Percentiles rank a stretch among this genome's conserved stretches.
These are phyloP conservation scores for Cygnus buccinator DNA, from an alignment of 2,113 vertebrate species.

Conservation along the genomic window DNA sequence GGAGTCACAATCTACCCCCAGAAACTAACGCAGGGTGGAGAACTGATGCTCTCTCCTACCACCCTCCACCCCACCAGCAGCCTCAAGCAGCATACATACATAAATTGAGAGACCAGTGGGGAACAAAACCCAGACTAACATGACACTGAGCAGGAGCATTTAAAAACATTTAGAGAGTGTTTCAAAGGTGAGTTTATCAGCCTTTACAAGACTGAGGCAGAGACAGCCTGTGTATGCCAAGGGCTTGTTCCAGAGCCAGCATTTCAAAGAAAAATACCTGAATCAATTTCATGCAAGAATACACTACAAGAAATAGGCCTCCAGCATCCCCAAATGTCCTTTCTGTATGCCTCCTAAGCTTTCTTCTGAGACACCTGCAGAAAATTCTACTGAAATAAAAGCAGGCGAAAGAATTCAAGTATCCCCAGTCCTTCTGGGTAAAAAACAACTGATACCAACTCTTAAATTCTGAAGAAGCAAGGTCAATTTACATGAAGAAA, in stretches of 20 bases:
- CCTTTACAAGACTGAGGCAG: background rate
- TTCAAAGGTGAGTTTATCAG: background rate
- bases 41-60: background rate
- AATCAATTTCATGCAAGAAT: background rate
- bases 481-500: background rate
- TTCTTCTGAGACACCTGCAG: background rate
- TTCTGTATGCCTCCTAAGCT: background rate
- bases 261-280: background rate
- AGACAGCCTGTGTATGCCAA: background rate
- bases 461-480: background rate
- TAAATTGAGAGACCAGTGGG: background rate
- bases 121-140: background rate
- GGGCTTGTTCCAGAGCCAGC: background rate
- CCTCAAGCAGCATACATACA: background rate
- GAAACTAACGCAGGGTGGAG: background rate
- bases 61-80: fast-evolving
- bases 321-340: background rate
- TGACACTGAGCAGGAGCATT: background rate
- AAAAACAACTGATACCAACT: background rate
- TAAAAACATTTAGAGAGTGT: background rate
- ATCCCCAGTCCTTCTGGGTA: background rate
- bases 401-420: background rate
- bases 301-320: background rate
- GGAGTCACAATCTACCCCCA: background rate
- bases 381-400: background rate